These are phyloP conservation scores for Diachrysia chrysitis DNA, from an alignment of 2,888 invertebrate genomes.

Conservation along the genomic window DNA sequence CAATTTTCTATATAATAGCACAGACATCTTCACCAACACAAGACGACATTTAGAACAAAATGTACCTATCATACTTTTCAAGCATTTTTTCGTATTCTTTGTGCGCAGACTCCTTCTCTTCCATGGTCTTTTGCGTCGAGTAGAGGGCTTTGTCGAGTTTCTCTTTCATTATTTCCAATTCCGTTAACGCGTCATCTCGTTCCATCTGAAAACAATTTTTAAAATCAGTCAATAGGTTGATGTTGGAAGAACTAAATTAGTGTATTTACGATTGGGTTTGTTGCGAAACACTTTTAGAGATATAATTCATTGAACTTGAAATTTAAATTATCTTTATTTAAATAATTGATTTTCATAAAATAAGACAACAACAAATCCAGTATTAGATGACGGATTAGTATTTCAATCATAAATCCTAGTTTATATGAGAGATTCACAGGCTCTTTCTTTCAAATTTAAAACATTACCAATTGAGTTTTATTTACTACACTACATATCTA, in stretches of 20 bases:
- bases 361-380: too few species aligned
- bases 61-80: constrained; percentile 96
- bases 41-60: constrained; percentile 78
- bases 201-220: constrained; percentile 91
- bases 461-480: too few species aligned
- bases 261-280: background rate
- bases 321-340: too few species aligned
- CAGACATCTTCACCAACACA: constrained; percentile 77
- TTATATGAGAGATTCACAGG: too few species aligned
- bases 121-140: constrained; percentile 94
- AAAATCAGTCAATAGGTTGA: constrained; percentile 10
- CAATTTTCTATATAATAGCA: constrained; percentile 45
- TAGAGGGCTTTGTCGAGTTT: constrained; percentile 96
- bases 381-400: too few species aligned
- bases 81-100: constrained; percentile 97
- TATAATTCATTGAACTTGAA: too few species aligned
- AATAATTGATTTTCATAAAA: too few species aligned
- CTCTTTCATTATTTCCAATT: constrained; percentile 96
- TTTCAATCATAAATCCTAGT: too few species aligned
- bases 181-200: constrained; percentile 95
- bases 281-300: too few species aligned
- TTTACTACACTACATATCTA: too few species aligned
- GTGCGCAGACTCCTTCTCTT: constrained; percentile 96
- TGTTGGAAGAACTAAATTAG: background rate
- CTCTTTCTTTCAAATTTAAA: too few species aligned